phyloP scores from a whole-genome alignment of 2,888 invertebrate genomes.

The Lepidochrysops patricia region DNA sequence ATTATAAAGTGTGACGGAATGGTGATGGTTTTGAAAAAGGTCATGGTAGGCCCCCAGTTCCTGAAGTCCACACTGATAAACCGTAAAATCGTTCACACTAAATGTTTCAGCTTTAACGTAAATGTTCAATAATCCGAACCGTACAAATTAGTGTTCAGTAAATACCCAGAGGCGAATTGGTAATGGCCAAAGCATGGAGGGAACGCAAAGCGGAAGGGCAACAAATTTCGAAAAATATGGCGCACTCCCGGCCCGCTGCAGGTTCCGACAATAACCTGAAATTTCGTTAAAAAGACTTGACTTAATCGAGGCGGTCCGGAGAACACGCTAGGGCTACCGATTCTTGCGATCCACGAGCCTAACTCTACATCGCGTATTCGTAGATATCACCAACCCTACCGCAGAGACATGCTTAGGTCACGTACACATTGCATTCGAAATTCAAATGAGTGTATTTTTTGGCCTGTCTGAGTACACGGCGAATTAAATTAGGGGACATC shows the following conservation, averaged over 20 bases:
- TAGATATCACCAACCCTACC: conserved; percentile 18
- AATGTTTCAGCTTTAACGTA: too few relatives aligned
- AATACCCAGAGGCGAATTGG: not conserved
- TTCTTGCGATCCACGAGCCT: not conserved
- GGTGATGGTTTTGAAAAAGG: too few relatives aligned
- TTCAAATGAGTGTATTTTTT: conserved; percentile 68
- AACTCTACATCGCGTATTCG: not conserved
- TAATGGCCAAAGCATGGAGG: not conserved
- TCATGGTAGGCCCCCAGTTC: too few relatives aligned
- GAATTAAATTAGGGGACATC: conserved; percentile 54
- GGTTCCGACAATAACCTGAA: conserved; percentile 17
- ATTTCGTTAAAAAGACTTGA: conserved; percentile 23
- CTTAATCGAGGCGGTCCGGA: conserved; percentile 27
- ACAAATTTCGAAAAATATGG: conserved; percentile 4
- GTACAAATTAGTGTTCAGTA: not conserved
- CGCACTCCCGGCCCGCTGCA: not conserved
- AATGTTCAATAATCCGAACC: not conserved
- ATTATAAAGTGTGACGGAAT: too few relatives aligned
- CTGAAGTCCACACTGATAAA: too few relatives aligned
- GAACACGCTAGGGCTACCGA: conserved; percentile 31
- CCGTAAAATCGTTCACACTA: too few relatives aligned
- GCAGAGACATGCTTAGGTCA: conserved; percentile 57
- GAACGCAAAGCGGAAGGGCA: not conserved
- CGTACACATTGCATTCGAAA: conserved; percentile 58
- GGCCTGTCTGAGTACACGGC: conserved; percentile 55